Conservation (phyloP, 2,888 invertebrate species). For the Ophioninae sp. region DNA sequence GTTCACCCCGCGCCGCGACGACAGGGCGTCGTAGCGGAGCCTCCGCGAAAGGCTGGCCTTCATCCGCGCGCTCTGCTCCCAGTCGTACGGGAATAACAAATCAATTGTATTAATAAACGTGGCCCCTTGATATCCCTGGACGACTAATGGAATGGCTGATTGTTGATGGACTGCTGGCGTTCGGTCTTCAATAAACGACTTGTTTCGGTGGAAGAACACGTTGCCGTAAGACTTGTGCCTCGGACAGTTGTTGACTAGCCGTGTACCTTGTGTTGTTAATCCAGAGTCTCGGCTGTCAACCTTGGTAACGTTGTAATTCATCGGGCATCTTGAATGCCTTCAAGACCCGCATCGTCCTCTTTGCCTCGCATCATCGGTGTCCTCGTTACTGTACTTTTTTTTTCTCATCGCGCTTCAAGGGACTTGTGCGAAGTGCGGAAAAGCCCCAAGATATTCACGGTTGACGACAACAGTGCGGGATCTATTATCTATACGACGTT, state of each 20-base stretch:
- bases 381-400: slow-evolving; percentile 6
- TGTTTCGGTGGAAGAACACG: slow-evolving; percentile 11
- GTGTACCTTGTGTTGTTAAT: slow-evolving; percentile 19
- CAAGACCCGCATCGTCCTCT: slow-evolving; percentile 6
- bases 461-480: slow-evolving; percentile 41
- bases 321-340: slow-evolving; percentile 1
- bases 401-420: slow-evolving; percentile 1
- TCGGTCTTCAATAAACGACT: neutral
- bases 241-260: slow-evolving; percentile 20
- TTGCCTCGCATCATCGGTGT: slow-evolving; percentile 3
- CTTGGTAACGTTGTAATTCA: slow-evolving; percentile 15
- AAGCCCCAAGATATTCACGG: slow-evolving; percentile 24
- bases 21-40: slow-evolving; percentile 75
- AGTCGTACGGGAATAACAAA: slow-evolving; percentile 31
- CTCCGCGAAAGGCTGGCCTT: slow-evolving; percentile 60
- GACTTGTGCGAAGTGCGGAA: slow-evolving; percentile 22
- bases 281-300: neutral
- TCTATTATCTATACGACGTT: slow-evolving; percentile 34
- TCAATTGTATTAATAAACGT: slow-evolving; percentile 17
- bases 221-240: slow-evolving; percentile 24
- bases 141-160: neutral
- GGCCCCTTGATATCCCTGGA: neutral
- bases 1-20: slow-evolving; percentile 79
- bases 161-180: neutral
- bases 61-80: slow-evolving; percentile 45